Evolutionary conservation across 2,797 vertebrate species (phyloP).

Genomic region (Gymnoscopelus braueri): DNA sequence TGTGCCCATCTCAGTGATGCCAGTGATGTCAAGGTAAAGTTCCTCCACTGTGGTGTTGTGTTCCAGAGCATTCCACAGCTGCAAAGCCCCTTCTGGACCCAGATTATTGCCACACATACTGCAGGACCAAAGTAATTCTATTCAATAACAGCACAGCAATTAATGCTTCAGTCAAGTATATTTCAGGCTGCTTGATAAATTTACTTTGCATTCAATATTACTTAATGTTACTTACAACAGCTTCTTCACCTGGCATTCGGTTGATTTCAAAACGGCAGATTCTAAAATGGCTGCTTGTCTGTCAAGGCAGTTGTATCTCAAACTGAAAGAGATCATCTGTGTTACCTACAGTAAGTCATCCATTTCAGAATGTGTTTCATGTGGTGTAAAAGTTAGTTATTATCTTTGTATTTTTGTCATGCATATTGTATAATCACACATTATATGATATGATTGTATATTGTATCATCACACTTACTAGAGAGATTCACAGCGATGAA

Average conservation of each 20-base stretch:
- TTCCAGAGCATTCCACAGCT: constrained; percentile 73
- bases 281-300: constrained; percentile 69
- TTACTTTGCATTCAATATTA: background rate
- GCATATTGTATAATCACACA: too few species aligned
- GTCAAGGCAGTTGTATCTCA: constrained; percentile 78
- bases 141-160: too few species aligned
- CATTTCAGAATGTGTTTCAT: background rate
- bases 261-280: constrained; percentile 69
- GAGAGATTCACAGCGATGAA: constrained; percentile 75
- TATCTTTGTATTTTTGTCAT: too few species aligned
- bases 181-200: background rate
- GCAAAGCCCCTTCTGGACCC: constrained; percentile 69
- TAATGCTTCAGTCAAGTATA: background rate
- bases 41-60: constrained; percentile 75
- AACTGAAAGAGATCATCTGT: constrained; percentile 48
- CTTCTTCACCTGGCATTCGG: constrained; percentile 71
- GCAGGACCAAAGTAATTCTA: background rate
- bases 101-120: constrained; percentile 80
- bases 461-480: constrained; percentile 66
- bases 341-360: background rate
- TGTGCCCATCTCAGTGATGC: constrained; percentile 76
- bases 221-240: constrained; percentile 67
- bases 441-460: too few species aligned
- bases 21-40: constrained; percentile 78
- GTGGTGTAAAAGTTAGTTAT: too few species aligned